Percentiles rank a stretch among this genome's conserved stretches.
Conservation (phyloP, 2,113 vertebrate species). For the Lepidothrix coronata region DNA sequence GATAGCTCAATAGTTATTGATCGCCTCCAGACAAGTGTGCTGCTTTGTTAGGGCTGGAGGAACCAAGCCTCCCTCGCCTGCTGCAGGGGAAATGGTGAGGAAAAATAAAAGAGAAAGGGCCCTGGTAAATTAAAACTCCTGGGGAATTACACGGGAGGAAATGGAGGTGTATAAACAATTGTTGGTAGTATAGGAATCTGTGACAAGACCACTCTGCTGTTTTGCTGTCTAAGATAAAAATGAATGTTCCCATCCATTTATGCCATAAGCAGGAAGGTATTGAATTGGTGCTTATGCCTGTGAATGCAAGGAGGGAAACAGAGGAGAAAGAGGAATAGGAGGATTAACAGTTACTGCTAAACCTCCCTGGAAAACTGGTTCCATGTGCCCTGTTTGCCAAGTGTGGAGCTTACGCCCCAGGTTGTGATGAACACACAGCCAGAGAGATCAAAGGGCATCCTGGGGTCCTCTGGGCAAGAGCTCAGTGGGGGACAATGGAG, state of each 20-base stretch:
- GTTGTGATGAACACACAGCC: too few species aligned
- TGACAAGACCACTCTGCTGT: not conserved
- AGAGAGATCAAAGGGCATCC: rapidly evolving
- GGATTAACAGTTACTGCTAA: not conserved
- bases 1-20: not conserved
- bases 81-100: not conserved
- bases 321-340: not conserved
- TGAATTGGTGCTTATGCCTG: not conserved
- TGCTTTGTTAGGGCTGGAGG: not conserved
- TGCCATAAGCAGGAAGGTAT: not conserved
- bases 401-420: rapidly evolving
- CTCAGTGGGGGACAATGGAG: rapidly evolving
- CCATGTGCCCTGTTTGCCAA: not conserved
- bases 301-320: not conserved
- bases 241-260: not conserved
- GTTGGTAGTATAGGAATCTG: not conserved
- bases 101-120: not conserved
- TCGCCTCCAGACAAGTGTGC: not conserved
- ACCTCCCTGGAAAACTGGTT: not conserved
- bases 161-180: not conserved
- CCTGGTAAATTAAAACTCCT: not conserved
- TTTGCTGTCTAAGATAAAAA: not conserved
- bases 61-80: not conserved
- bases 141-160: not conserved
- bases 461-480: rapidly evolving